A percentile compares a stretch with the other conserved stretches of the same genome.
Evolutionary conservation across 2,888 invertebrate species (phyloP).

Genomic region (Zelleria hepariella): DNA sequence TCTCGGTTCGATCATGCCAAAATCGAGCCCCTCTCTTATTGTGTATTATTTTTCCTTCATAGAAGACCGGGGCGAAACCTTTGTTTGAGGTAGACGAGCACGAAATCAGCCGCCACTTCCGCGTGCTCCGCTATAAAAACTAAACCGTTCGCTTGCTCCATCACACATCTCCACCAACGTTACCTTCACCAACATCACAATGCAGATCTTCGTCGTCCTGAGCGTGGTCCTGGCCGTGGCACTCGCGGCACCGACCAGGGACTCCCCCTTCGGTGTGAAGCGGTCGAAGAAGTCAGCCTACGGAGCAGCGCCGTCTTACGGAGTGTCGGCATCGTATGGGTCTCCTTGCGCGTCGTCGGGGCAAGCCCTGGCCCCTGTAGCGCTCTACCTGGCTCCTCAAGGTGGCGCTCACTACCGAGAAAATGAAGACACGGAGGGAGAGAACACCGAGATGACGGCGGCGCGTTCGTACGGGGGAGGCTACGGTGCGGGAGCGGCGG

Average conservation of each 20-base stretch:
- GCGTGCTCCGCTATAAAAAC: background rate
- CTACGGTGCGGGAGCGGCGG: background rate
- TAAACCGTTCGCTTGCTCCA: background rate
- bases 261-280: conserved; percentile 7
- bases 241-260: conserved; percentile 17
- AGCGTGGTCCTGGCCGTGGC: conserved; percentile 13
- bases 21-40: no score
- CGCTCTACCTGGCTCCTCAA: conserved; percentile 16
- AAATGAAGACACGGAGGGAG: conserved; percentile 7
- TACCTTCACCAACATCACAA: conserved; percentile 4
- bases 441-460: conserved; percentile 3
- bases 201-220: conserved; percentile 19
- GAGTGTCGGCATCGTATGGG: background rate
- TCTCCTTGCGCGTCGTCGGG: conserved; percentile 7
- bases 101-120: no score
- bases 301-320: background rate
- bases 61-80: background rate
- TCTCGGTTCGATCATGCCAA: no score
- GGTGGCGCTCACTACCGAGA: conserved; percentile 15
- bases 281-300: conserved; percentile 17
- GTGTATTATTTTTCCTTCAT: background rate
- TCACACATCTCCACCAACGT: conserved; percentile 8
- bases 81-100: no score
- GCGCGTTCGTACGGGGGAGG: conserved; percentile 9
- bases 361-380: conserved; percentile 12